These are phyloP conservation scores for Proales similis DNA, from an alignment of 1,140 invertebrate species.

Conservation along the genomic window DNA sequence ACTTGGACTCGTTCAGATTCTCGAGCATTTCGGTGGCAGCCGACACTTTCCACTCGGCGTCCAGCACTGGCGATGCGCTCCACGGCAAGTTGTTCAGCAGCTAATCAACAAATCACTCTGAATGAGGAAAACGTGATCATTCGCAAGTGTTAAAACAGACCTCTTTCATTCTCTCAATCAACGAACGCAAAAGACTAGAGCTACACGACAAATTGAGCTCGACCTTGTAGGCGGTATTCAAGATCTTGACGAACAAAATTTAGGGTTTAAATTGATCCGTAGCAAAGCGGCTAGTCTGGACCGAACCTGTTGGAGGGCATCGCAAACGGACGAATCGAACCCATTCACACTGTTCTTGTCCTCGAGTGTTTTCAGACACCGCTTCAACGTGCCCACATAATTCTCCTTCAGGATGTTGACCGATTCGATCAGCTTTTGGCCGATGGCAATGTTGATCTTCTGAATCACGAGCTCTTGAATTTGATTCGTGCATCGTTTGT, in stretches of 20 bases:
- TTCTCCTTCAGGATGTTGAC: slow-evolving; percentile 73
- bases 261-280: not conserved
- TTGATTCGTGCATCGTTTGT: slow-evolving; percentile 60
- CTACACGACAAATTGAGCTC: slow-evolving; percentile 70
- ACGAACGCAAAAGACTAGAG: slow-evolving; percentile 64
- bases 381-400: slow-evolving; percentile 64
- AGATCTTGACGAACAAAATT: slow-evolving; percentile 56
- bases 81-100: slow-evolving; percentile 59
- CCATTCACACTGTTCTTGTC: slow-evolving; percentile 4
- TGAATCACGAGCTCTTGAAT: slow-evolving; percentile 69
- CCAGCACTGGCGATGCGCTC: slow-evolving; percentile 60
- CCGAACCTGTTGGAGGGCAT: slow-evolving; percentile 35
- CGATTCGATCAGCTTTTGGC: slow-evolving; percentile 69
- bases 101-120: slow-evolving; percentile 42
- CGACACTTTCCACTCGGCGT: slow-evolving; percentile 65
- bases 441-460: slow-evolving; percentile 68
- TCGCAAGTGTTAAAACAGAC: slow-evolving; percentile 49
- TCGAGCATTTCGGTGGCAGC: slow-evolving; percentile 66
- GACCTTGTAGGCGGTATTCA: slow-evolving; percentile 72
- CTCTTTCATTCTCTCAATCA: slow-evolving; percentile 70
- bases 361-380: slow-evolving; percentile 57
- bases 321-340: slow-evolving; percentile 44
- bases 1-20: slow-evolving; percentile 62
- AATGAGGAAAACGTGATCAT: not conserved
- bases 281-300: not conserved